Conservation (phyloP, 2,113 vertebrate species). For the Micronycteris hirsuta region DNA sequence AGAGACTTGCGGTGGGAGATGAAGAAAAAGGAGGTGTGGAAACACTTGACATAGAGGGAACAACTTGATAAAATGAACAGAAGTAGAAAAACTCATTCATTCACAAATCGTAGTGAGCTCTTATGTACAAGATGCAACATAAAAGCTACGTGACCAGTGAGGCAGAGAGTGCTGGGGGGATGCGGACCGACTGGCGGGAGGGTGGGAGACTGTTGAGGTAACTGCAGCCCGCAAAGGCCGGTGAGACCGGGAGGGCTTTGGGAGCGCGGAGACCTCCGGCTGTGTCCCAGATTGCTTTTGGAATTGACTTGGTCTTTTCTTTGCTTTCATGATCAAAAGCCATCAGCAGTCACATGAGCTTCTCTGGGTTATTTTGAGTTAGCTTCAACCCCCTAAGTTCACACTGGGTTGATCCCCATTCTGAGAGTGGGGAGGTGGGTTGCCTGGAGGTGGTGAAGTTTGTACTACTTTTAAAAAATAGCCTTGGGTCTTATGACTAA, state of each 20-base stretch:
- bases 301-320: background rate
- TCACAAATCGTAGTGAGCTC: background rate
- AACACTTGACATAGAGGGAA: background rate
- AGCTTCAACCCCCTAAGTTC: background rate
- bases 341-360: background rate
- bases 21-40: background rate
- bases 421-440: background rate
- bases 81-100: background rate
- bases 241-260: background rate
- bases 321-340: background rate
- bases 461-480: background rate
- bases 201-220: background rate
- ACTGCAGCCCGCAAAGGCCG: background rate
- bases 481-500: background rate
- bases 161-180: background rate
- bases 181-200: background rate
- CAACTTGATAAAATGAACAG: background rate
- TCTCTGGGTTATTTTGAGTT: background rate
- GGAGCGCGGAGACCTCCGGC: background rate
- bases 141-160: background rate
- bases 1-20: background rate
- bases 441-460: background rate
- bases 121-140: background rate
- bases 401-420: background rate
- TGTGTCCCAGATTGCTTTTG: background rate